phyloP scores from a whole-genome alignment of 2,888 invertebrate genomes.

The Metalampra italica region DNA sequence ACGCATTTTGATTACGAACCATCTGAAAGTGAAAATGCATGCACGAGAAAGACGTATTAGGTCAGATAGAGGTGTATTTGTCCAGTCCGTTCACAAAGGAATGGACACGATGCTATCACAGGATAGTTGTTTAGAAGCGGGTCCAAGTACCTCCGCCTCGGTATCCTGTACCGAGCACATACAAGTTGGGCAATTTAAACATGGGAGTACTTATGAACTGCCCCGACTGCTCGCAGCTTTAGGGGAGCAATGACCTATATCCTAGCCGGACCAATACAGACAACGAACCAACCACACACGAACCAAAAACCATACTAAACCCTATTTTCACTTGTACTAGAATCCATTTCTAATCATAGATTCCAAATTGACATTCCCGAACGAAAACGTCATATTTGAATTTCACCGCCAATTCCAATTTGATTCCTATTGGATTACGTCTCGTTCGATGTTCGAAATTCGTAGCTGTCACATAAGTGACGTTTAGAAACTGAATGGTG shows the following conservation, averaged over 20 bases:
- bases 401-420: slow-evolving; percentile 52
- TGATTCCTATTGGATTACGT: slow-evolving; percentile 51
- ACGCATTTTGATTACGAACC: background rate
- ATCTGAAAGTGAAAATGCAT: too few relatives aligned
- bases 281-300: slow-evolving; percentile 52
- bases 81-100: background rate
- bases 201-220: slow-evolving; percentile 71
- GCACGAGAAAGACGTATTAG: too few relatives aligned
- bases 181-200: slow-evolving; percentile 75
- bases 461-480: slow-evolving; percentile 19
- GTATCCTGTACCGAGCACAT: slow-evolving; percentile 72
- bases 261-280: slow-evolving; percentile 57
- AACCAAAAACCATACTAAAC: slow-evolving; percentile 55
- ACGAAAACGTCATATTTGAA: slow-evolving; percentile 50
- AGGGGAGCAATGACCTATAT: slow-evolving; percentile 79
- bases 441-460: slow-evolving; percentile 39
- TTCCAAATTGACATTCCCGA: slow-evolving; percentile 37
- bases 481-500: slow-evolving; percentile 27
- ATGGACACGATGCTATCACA: slow-evolving; percentile 3
- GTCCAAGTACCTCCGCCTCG: slow-evolving; percentile 18
- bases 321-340: slow-evolving; percentile 67
- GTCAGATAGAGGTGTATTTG: too few relatives aligned
- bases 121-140: slow-evolving; percentile 3
- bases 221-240: slow-evolving; percentile 74
- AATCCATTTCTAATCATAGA: slow-evolving; percentile 67